These are phyloP conservation scores for Phaenicophaeus curvirostris DNA, from an alignment of 2,797 vertebrate genomes.

Conservation along the genomic window DNA sequence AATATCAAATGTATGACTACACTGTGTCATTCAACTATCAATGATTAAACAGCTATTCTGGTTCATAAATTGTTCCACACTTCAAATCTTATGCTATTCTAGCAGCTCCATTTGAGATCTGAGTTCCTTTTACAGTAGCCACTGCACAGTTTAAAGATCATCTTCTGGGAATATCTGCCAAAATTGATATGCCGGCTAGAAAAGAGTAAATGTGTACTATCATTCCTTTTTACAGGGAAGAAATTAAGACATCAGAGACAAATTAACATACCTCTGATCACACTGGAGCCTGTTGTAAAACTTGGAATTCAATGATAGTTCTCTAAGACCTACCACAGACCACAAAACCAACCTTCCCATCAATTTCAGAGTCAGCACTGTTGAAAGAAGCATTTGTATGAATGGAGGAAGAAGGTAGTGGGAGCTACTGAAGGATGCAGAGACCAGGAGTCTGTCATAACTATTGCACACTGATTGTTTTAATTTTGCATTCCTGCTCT, in stretches of 20 bases:
- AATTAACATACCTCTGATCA: conserved; percentile 13
- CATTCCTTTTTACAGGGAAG: not conserved
- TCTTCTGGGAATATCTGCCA: not conserved
- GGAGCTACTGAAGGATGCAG: not conserved
- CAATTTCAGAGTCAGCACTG: not conserved
- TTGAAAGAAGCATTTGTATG: not conserved
- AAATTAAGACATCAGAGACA: not conserved
- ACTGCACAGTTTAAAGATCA: not conserved
- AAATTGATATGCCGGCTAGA: not conserved
- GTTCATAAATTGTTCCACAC: not conserved
- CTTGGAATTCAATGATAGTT: not conserved
- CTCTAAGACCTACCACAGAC: not conserved
- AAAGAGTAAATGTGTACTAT: not conserved
- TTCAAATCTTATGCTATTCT: fast-evolving
- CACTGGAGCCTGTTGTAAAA: not conserved
- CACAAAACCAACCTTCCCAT: not conserved
- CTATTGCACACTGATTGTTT: not conserved
- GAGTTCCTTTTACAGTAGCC: not conserved
- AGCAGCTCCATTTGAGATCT: not conserved
- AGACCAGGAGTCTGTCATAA: not conserved
- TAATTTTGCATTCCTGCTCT: not conserved
- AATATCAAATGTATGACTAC: not conserved
- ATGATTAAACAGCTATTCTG: not conserved
- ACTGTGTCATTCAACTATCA: not conserved
- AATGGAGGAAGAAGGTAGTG: not conserved